phyloP scores from a whole-genome alignment of 2,888 invertebrate genomes.

The Pristionchus maxplancki region DNA sequence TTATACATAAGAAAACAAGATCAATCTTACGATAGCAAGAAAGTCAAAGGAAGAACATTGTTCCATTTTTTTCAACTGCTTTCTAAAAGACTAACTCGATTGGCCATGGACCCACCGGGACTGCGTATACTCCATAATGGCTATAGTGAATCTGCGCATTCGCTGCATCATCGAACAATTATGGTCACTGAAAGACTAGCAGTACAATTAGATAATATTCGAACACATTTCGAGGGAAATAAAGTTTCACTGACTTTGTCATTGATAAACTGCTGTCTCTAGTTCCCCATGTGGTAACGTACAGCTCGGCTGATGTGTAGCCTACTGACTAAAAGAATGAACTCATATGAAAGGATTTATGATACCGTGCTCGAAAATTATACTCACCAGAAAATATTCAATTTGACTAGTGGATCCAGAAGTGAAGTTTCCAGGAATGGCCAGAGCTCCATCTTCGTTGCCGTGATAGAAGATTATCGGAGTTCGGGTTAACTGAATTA shows the following conservation, averaged over 20 bases:
- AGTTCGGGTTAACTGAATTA: not conserved
- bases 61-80: not conserved
- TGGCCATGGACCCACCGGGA: no score
- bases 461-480: slow-evolving; percentile 68
- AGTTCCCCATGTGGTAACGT: slow-evolving; percentile 69
- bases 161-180: slow-evolving; percentile 61
- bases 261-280: slow-evolving; percentile 41
- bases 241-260: slow-evolving; percentile 33
- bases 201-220: not conserved
- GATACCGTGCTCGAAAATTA: not conserved
- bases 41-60: not conserved
- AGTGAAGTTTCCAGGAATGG: slow-evolving; percentile 60
- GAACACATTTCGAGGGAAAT: no score
- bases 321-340: slow-evolving; percentile 51
- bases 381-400: slow-evolving; percentile 53
- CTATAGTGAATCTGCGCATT: slow-evolving; percentile 63
- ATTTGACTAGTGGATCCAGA: slow-evolving; percentile 61
- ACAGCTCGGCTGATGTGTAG: slow-evolving; percentile 61
- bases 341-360: not conserved
- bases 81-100: no score
- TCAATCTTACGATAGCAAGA: not conserved
- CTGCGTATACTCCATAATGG: slow-evolving; percentile 68
- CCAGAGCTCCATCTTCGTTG: slow-evolving; percentile 66
- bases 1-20: not conserved
- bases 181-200: slow-evolving; percentile 57